Evolutionary conservation across 2,888 invertebrate genomes (phyloP).

Genomic region (Rhimphoctona megacephalus): DNA sequence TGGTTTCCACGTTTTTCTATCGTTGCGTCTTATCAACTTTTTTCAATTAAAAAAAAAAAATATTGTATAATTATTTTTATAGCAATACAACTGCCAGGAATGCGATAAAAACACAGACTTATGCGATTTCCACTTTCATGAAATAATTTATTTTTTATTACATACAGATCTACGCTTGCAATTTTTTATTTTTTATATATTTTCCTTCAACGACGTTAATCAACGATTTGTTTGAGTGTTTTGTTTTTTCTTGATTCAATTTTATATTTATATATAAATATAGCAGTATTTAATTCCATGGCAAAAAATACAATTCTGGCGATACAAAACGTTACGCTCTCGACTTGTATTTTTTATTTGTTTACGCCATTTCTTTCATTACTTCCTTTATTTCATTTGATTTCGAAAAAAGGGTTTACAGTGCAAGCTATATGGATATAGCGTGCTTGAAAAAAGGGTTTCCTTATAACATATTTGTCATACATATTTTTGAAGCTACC

Average conservation of each 20-base stretch:
- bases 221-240: conserved; percentile 25
- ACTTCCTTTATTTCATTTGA: neutral
- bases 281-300: conserved; percentile 12
- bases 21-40: neutral
- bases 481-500: conserved; percentile 7
- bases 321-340: neutral
- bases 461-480: neutral
- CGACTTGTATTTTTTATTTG: neutral
- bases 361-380: neutral
- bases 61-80: neutral
- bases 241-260: neutral
- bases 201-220: conserved; percentile 35
- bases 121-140: conserved; percentile 13
- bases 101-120: neutral
- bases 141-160: conserved; percentile 24
- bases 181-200: neutral
- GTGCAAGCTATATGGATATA: neutral
- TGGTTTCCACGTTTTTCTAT: conserved; percentile 23
- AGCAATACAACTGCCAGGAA: no score
- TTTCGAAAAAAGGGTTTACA: neutral
- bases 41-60: neutral
- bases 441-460: neutral
- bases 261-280: conserved; percentile 23
- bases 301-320: conserved; percentile 1
- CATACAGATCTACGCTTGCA: conserved; percentile 2